phyloP scores from a whole-genome alignment of 1,140 invertebrate genomes.

The Polyergus mexicanus region DNA sequence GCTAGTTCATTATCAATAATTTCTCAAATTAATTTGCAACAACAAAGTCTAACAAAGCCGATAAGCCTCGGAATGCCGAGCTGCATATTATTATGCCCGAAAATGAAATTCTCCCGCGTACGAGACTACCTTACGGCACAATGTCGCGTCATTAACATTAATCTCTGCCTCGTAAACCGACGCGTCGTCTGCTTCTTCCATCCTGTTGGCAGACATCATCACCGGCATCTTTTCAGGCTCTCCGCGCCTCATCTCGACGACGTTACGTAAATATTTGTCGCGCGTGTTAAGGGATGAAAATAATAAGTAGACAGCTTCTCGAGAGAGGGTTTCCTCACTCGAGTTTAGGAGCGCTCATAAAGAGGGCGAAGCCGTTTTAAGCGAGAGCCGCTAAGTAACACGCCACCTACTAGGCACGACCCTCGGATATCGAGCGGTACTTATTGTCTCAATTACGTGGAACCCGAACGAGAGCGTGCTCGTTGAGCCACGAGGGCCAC shows the following conservation, averaged over 20 bases:
- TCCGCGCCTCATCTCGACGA: neutral
- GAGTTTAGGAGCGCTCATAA: constrained; percentile 66
- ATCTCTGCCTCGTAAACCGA: constrained; percentile 41
- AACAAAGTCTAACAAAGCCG: constrained; percentile 35
- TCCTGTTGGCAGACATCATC: constrained; percentile 51
- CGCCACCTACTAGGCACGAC: constrained; percentile 21
- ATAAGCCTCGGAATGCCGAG: constrained; percentile 37
- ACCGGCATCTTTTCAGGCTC: constrained; percentile 12
- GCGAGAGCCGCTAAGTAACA: constrained; percentile 51
- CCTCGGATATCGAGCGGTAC: constrained; percentile 65
- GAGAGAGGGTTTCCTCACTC: constrained; percentile 36
- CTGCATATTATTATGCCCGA: constrained; percentile 45
- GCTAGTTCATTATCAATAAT: constrained; percentile 55
- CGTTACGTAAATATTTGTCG: constrained; percentile 78
- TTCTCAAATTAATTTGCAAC: constrained; percentile 54
- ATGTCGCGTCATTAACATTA: constrained; percentile 48
- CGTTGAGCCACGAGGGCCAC: constrained; percentile 58
- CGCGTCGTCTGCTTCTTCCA: constrained; percentile 19
- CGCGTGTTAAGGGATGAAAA: constrained; percentile 76
- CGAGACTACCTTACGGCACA: constrained; percentile 31
- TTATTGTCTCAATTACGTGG: constrained; percentile 69
- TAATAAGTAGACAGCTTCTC: constrained; percentile 75
- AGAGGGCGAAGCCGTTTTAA: constrained; percentile 32
- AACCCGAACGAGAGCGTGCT: constrained; percentile 58
- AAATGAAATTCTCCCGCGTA: constrained; percentile 54